These are phyloP conservation scores for Rhagologus leucostigma DNA, from an alignment of 2,113 vertebrate species.

Conservation along the genomic window DNA sequence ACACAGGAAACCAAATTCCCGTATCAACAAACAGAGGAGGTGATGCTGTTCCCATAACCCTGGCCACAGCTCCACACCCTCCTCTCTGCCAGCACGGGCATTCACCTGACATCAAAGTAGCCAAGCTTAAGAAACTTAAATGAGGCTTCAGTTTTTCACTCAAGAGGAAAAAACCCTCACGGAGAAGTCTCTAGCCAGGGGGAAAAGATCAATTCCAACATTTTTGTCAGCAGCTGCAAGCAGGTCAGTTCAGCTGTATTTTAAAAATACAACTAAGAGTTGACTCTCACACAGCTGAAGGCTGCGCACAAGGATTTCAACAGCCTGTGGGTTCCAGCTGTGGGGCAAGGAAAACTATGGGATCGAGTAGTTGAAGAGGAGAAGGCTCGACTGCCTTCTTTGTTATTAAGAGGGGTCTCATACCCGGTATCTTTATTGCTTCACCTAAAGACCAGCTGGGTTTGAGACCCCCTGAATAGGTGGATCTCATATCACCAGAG, in stretches of 20 bases:
- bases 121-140: neutral
- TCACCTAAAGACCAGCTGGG: neutral
- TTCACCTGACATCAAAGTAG: neutral
- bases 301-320: neutral
- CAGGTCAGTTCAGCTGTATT: neutral
- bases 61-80: neutral
- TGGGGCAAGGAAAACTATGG: neutral
- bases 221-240: neutral
- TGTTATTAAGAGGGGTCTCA: too few relatives aligned
- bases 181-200: neutral
- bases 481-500: neutral
- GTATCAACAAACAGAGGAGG: neutral
- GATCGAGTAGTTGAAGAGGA: fast-evolving
- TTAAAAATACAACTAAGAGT: neutral
- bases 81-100: fast-evolving
- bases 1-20: neutral
- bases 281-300: neutral
- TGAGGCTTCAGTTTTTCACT: neutral
- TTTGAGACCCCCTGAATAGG: neutral
- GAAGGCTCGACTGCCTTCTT: neutral
- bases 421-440: fast-evolving
- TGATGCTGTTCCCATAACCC: neutral
- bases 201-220: neutral
- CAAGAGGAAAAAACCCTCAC: neutral
- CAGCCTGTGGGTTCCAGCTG: neutral